phyloP scores from a whole-genome alignment of 2,797 vertebrate genomes.

The Cossypha dichroa region DNA sequence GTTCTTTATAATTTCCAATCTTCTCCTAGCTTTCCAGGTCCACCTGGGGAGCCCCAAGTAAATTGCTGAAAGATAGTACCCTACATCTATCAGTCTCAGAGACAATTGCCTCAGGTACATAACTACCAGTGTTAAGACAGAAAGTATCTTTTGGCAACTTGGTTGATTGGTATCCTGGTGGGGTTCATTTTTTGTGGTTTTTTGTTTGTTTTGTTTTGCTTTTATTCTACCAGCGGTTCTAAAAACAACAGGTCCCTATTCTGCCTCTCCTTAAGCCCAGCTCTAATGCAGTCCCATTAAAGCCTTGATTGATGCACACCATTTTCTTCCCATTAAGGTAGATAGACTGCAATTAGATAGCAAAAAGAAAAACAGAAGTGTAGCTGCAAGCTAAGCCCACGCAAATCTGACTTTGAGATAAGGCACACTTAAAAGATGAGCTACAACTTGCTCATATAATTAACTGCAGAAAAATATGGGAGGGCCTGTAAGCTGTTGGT shows the following conservation, averaged over 20 bases:
- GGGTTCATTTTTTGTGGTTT: background rate
- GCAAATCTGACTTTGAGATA: background rate
- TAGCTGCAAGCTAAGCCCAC: background rate
- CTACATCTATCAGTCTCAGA: background rate
- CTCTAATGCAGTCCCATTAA: background rate
- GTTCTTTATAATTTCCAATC: background rate
- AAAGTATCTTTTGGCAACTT: background rate
- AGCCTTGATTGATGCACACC: background rate
- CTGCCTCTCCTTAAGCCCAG: background rate
- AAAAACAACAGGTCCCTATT: background rate
- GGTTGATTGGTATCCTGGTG: background rate
- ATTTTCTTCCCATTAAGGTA: background rate
- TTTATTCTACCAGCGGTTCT: background rate
- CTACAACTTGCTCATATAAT: background rate
- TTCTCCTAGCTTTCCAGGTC: background rate
- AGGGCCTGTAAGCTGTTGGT: background rate
- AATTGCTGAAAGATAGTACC: background rate
- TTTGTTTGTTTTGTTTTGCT: background rate
- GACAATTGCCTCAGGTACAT: background rate
- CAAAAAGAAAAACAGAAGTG: background rate
- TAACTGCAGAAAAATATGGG: background rate
- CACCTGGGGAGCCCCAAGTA: background rate
- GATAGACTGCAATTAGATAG: background rate
- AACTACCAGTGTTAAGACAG: background rate
- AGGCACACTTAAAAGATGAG: background rate